Evolutionary conservation across 1,140 invertebrate genomes (phyloP), one percentile per base, ranked within the genome.

Genomic region (Drosophila nebulosa): DNA sequence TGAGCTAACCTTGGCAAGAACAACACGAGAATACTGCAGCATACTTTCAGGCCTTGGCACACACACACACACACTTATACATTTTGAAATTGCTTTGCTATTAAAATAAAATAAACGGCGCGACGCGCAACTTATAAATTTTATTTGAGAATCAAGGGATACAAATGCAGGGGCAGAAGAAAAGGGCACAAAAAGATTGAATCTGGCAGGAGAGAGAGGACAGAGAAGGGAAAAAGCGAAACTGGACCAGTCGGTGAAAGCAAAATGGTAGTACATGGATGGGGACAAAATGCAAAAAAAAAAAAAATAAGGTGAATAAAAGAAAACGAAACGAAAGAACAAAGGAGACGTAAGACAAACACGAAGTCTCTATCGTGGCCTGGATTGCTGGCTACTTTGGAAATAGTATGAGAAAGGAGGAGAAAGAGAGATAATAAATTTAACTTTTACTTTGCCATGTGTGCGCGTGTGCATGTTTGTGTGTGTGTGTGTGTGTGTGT

Each of bases 61-160:
- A 26, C 51, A 51, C 30, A 52, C 27, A 58, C 27, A 61, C 57
- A 51, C 16, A 46, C 10, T 74, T 74, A 67, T 67, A 67, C 39
- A 32, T 63, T 39, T 63, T 50, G 59, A 62, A 75, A 76, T 76
- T 76, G 65, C 74, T 75, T 75, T 76, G 72, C 74, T 76, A 75
- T 75, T 75, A 75, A 75, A 75, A 75, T 65, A 69, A 76, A 76
- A 76, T 76, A 76, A 76, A 76, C 74, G 74, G 26, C 66, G 73
- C 74, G 72, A 51, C 74, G 74, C 74, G 72, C 74, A 75, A 76
- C 74, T 76, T 76, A 76, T 76, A 76, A 76, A 76, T 76, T 76
- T 76, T 64, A 39, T 76, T 69, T 74, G 65, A 76, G 69, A 76
- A 76, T 76, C 74, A 76, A 76, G 72, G 75, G 56, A 69, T 76